A percentile compares a stretch with the other conserved stretches of the same genome.
phyloP scores from a whole-genome alignment of 2,797 vertebrate genomes.

The Netta rufina region DNA sequence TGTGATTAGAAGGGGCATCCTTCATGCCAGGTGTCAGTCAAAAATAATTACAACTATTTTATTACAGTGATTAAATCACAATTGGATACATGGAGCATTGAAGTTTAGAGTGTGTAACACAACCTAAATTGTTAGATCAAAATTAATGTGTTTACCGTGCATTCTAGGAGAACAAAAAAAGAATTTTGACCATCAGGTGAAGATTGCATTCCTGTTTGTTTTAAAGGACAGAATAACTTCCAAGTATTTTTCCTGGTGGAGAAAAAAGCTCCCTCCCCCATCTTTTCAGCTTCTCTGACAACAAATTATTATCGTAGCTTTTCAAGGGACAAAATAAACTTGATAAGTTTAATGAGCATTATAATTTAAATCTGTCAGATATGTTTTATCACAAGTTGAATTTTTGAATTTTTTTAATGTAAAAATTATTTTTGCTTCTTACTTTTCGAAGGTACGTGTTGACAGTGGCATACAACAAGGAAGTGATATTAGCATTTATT shows the following conservation, averaged over 20 bases:
- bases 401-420: neutral
- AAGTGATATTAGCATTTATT: slow-evolving; percentile 99
- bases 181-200: neutral
- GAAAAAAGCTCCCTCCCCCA: neutral
- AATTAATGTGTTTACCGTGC: neutral
- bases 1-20: slow-evolving; percentile 16
- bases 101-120: neutral
- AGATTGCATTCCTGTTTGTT: neutral
- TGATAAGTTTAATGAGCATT: neutral
- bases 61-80: neutral
- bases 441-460: slow-evolving; percentile 87
- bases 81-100: neutral
- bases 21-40: slow-evolving; percentile 17
- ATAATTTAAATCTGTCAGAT: neutral
- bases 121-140: neutral
- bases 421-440: slow-evolving; percentile 22
- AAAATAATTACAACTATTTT: slow-evolving; percentile 40
- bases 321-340: neutral
- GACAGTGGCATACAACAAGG: slow-evolving; percentile 97
- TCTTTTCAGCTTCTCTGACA: neutral
- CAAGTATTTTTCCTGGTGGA: neutral
- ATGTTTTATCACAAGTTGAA: neutral
- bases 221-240: slow-evolving; percentile 15
- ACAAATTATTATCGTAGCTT: neutral
- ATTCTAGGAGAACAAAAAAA: slow-evolving; percentile 20